A percentile compares a stretch with the other conserved stretches of the same genome.
phyloP scores from a whole-genome alignment of 2,797 vertebrate genomes.

The Eutrigla gurnardus region DNA sequence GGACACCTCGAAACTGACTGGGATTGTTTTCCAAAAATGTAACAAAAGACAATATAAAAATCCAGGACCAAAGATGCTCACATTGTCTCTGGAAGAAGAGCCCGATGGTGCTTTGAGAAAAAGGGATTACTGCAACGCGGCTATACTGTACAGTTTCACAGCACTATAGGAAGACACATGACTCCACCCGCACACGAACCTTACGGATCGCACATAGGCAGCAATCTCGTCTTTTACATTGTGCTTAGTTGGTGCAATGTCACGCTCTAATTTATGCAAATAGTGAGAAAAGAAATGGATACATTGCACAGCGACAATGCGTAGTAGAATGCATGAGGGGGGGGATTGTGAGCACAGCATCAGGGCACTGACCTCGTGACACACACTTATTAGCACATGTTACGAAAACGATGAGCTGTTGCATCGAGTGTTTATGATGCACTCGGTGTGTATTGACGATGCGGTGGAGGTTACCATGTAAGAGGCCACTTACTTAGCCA shows the following conservation, averaged over 20 bases:
- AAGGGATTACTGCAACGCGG: conserved; percentile 40
- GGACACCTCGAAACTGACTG: conserved; percentile 25
- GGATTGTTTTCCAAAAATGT: conserved; percentile 53
- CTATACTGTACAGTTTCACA: conserved; percentile 5
- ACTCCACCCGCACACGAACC: neutral
- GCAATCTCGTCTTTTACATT: conserved; percentile 39
- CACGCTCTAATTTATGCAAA: conserved; percentile 66
- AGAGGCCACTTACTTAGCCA: conserved; percentile 55
- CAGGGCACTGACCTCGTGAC: conserved; percentile 18
- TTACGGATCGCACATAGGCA: conserved; percentile 26
- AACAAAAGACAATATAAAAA: conserved; percentile 40
- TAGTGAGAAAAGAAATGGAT: conserved; percentile 42
- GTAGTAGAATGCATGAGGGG: neutral
- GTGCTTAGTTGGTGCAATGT: conserved; percentile 66
- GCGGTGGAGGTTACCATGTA: conserved; percentile 33
- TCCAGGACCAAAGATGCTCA: conserved; percentile 24
- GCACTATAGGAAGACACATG: neutral
- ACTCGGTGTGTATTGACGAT: conserved; percentile 24
- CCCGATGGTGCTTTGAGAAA: conserved; percentile 17
- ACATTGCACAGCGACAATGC: conserved; percentile 27
- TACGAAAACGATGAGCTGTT: conserved; percentile 23
- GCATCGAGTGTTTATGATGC: conserved; percentile 33
- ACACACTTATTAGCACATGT: conserved; percentile 18
- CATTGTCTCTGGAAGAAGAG: conserved; percentile 28
- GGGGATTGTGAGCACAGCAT: conserved; percentile 14